Evolutionary conservation across 2,888 invertebrate species (phyloP).

Genomic region (Acleris literana): DNA sequence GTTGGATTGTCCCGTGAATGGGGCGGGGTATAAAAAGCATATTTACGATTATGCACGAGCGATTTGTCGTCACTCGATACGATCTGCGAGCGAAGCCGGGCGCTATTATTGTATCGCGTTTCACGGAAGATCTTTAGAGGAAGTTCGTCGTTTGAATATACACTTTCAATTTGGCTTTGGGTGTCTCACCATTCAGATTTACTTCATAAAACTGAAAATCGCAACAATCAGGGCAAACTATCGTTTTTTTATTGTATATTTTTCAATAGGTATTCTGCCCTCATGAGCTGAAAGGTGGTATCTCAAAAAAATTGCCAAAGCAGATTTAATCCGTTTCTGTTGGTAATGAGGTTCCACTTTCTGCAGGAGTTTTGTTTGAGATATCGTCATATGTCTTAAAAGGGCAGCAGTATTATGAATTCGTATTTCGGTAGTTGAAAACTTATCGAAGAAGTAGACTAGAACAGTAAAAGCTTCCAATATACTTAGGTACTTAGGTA

Average conservation of each 20-base stretch:
- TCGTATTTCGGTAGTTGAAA: no score
- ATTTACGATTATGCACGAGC: conserved; percentile 81
- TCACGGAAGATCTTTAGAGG: conserved; percentile 51
- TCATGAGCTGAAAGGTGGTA: no score
- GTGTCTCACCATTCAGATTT: neutral
- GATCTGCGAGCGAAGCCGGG: conserved; percentile 59
- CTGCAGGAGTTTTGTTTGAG: no score
- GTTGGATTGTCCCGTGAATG: conserved; percentile 64
- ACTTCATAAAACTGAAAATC: no score
- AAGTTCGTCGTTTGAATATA: conserved; percentile 13
- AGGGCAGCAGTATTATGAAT: no score
- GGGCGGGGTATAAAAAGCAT: conserved; percentile 65
- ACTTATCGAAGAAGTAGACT: no score
- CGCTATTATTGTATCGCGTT: conserved; percentile 75
- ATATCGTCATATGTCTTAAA: neutral
- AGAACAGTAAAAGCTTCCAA: conserved; percentile 37
- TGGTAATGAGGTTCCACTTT: no score
- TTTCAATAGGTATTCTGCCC: no score
- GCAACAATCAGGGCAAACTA: no score
- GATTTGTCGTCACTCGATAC: conserved; percentile 80
- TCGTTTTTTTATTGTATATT: no score
- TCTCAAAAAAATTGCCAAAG: no score
- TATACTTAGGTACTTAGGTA: conserved; percentile 14
- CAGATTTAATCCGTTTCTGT: no score
- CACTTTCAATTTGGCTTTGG: neutral